phyloP scores from a whole-genome alignment of 2,888 invertebrate species.

The Helleia helle region DNA sequence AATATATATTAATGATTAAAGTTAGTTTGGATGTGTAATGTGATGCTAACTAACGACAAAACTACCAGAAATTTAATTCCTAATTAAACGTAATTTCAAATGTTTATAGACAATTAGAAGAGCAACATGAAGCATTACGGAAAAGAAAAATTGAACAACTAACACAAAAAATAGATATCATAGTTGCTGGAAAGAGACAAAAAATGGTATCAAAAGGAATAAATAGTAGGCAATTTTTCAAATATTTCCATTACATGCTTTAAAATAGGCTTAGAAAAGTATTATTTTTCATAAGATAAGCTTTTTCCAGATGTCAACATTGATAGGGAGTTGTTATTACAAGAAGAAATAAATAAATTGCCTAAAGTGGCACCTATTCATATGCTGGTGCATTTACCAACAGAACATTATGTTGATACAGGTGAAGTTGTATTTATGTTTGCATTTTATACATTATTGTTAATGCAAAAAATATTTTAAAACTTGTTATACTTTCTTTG shows the following conservation, averaged over 20 bases:
- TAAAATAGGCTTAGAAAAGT: not conserved
- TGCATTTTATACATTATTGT: too few relatives aligned
- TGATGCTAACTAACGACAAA: too few relatives aligned
- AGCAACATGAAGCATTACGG: slow-evolving; percentile 62
- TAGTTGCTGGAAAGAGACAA: slow-evolving; percentile 84
- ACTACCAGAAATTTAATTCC: too few relatives aligned
- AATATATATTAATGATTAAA: too few relatives aligned
- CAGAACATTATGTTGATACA: slow-evolving; percentile 60
- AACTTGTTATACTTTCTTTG: too few relatives aligned
- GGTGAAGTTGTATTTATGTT: too few relatives aligned
- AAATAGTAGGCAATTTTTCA: slow-evolving; percentile 26
- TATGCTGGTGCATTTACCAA: slow-evolving; percentile 80
- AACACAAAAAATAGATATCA: slow-evolving; percentile 79
- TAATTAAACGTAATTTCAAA: too few relatives aligned
- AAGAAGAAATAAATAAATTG: slow-evolving; percentile 81
- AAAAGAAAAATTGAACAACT: slow-evolving; percentile 77
- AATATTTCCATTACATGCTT: not conserved
- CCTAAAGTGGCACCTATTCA: slow-evolving; percentile 74
- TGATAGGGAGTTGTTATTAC: slow-evolving; percentile 73
- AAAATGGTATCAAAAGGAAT: slow-evolving; percentile 74
- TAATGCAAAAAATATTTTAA: too few relatives aligned
- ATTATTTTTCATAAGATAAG: not conserved
- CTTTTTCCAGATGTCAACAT: slow-evolving; percentile 49
- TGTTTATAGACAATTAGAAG: slow-evolving; percentile 37
- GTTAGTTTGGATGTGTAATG: too few relatives aligned